Evolutionary conservation across 2,888 invertebrate genomes (phyloP).

Genomic region (Lasioglossum vierecki): DNA sequence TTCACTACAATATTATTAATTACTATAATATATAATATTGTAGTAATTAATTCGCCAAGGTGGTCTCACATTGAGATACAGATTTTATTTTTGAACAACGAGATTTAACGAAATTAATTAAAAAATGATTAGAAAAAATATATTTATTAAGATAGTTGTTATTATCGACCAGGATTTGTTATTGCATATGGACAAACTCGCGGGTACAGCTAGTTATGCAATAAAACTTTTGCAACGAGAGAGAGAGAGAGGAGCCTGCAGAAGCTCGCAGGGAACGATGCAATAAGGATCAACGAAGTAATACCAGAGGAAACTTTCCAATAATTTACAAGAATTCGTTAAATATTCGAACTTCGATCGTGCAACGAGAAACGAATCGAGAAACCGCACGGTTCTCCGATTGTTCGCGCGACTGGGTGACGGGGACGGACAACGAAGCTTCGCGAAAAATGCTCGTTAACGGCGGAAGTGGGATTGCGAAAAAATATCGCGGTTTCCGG

Average conservation of each 20-base stretch:
- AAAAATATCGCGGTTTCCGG: conserved; percentile 43
- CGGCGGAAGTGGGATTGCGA: neutral
- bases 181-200: too few relatives aligned
- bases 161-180: too few relatives aligned
- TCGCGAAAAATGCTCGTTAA: conserved; percentile 36
- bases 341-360: neutral
- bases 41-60: too few relatives aligned
- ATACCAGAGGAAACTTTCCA: neutral
- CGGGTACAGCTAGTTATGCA: neutral
- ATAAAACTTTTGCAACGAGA: neutral
- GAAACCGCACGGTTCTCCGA: neutral
- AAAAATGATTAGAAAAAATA: too few relatives aligned
- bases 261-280: neutral
- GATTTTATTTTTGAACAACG: too few relatives aligned
- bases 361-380: neutral
- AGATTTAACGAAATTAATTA: too few relatives aligned
- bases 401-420: conserved; percentile 12
- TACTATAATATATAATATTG: too few relatives aligned
- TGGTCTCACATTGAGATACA: too few relatives aligned
- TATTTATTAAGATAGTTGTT: too few relatives aligned
- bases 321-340: neutral
- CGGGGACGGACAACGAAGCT: conserved; percentile 10
- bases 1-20: too few relatives aligned
- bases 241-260: neutral
- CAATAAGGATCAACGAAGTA: too few relatives aligned